Percentiles rank a stretch among this genome's conserved stretches.
These are phyloP conservation scores for Muscicapa adusta DNA, from an alignment of 2,113 vertebrate genomes.

Conservation along the genomic window DNA sequence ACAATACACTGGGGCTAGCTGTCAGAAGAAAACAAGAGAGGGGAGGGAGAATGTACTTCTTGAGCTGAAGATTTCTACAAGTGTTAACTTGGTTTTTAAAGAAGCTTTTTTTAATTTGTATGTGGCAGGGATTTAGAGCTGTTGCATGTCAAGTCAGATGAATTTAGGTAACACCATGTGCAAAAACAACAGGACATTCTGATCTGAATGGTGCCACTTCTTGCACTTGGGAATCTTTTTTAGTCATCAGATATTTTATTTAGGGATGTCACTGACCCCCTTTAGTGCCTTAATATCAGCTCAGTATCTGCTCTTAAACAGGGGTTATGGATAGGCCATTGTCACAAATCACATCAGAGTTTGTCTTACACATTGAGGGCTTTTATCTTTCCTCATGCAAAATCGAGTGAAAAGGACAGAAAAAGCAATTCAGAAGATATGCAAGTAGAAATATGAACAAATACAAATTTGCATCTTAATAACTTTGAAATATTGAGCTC, in stretches of 20 bases:
- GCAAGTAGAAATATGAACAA: conserved; percentile 17
- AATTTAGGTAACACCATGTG: rapidly evolving
- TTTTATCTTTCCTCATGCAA: background rate
- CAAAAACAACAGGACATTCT: background rate
- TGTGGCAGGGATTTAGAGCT: background rate
- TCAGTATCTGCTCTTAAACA: background rate
- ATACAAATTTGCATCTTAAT: conserved; percentile 53
- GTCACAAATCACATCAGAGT: background rate
- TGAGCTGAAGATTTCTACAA: background rate
- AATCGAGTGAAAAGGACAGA: background rate
- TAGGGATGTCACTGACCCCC: background rate
- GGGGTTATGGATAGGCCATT: background rate
- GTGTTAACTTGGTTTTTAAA: background rate
- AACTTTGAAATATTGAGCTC: background rate
- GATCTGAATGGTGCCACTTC: background rate
- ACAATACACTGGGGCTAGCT: too few relatives aligned
- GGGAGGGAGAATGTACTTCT: background rate
- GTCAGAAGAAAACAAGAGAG: background rate
- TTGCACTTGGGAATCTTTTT: background rate
- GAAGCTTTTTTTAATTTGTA: background rate
- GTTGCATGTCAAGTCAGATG: background rate
- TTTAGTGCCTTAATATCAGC: background rate
- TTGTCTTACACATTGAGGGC: background rate
- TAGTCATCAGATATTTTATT: background rate
- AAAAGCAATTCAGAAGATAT: background rate